Evolutionary conservation across 2,113 vertebrate genomes (phyloP), one percentile per base, ranked within the genome.

Genomic region (Pholis gunnellus): DNA sequence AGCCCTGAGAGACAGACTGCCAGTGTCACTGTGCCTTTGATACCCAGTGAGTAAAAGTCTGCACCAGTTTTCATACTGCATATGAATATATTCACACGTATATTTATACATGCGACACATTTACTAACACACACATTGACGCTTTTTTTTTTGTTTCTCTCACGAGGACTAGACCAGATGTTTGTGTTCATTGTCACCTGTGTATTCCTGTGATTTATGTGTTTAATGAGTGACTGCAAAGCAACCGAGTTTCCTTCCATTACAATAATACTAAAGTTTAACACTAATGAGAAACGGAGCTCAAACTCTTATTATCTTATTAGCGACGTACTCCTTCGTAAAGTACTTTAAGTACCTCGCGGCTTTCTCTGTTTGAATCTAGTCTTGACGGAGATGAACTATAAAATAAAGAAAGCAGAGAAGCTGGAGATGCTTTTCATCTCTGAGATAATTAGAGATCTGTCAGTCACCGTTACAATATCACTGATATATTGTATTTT

Each of bases 1-100:
- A 88, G 79, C 46, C 65, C 70, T 73, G 46, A 75, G 71, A 87
- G 84, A 79, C 65, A 52, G 31, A 57, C 74, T 68, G 70, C 54
- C 10, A 31, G 61, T 80, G 72, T 78, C 86, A 61, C 59, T 38
- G 34, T 22, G 78, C 56, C 70, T 72, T 46, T 52, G 79, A 86
- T 61, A 78, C 44, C 34, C 46, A 68, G 18, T 75, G 52, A 83
- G 22, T 20, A 48, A 75, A 69, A 50, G 25, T 46, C 72, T 84
- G 50, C 34, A 65, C 17, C 25, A 18, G 17, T 63, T 78, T 57
- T 61, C 29, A 34, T 25, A 60, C 50, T 18, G 25, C 63, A 22
- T 22, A 38, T 38, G 15, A 77, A 78, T 73, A 14, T 27, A 73
- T 73, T 75, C 56, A 67, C 40, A 56, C 50, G 25, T 34, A 29